A percentile compares a stretch with the other conserved stretches of the same genome.
phyloP scores from a whole-genome alignment of 2,797 vertebrate genomes.

The Anniella stebbinsi region DNA sequence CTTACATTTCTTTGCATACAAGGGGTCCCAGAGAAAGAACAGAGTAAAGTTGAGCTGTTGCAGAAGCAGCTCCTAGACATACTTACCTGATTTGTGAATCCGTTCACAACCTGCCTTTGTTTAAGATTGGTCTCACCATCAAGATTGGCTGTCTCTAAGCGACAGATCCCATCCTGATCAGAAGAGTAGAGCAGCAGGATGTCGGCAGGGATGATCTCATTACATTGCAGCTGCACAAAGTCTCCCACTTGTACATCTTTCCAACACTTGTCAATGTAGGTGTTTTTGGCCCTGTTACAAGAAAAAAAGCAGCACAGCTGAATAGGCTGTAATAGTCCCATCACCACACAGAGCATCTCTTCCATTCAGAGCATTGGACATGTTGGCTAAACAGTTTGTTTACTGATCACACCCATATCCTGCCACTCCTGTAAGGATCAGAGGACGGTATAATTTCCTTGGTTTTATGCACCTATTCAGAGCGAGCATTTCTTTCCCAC shows the following conservation, averaged over 20 bases:
- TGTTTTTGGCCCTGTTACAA: constrained; percentile 78
- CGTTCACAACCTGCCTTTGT: constrained; percentile 85
- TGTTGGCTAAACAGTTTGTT: not conserved
- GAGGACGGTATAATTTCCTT: not conserved
- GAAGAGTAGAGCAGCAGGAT: constrained; percentile 91
- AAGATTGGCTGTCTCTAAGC: constrained; percentile 92
- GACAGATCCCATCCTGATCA: constrained; percentile 87
- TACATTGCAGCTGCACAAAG: constrained; percentile 89
- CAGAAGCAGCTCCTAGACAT: constrained; percentile 40
- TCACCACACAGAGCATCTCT: not conserved
- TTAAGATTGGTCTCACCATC: constrained; percentile 97
- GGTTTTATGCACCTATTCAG: not conserved
- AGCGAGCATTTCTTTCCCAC: too few species aligned
- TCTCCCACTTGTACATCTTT: constrained; percentile 92
- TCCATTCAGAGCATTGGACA: not conserved
- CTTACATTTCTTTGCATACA: not conserved
- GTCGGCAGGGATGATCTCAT: constrained; percentile 92
- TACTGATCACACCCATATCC: not conserved
- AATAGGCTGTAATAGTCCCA: not conserved
- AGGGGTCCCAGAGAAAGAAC: not conserved
- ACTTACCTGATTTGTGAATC: constrained; percentile 85
- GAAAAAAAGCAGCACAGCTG: not conserved
- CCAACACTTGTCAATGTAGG: constrained; percentile 87
- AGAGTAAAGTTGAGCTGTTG: not conserved
- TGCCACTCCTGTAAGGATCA: too few species aligned